phyloP scores from a whole-genome alignment of 2,113 vertebrate genomes.

The Tragelaphus buxtoni region DNA sequence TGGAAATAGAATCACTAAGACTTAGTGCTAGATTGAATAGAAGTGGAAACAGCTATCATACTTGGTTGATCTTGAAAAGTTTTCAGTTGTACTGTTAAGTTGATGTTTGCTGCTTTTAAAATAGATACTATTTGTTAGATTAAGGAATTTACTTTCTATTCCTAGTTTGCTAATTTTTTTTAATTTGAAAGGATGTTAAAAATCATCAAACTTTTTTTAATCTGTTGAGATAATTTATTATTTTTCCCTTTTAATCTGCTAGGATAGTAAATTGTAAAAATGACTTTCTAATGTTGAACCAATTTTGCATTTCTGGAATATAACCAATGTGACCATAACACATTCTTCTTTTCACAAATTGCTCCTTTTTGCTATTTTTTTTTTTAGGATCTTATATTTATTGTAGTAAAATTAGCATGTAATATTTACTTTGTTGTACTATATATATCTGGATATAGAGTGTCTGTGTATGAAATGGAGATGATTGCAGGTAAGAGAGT shows the following conservation, averaged over 20 bases:
- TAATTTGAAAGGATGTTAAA: not conserved
- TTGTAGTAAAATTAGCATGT: not conserved
- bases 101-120: not conserved
- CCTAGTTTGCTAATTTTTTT: not conserved
- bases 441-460: not conserved
- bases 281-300: not conserved
- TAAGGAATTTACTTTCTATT: not conserved
- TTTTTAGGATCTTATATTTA: not conserved
- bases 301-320: not conserved
- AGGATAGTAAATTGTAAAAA: not conserved
- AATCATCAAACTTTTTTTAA: not conserved
- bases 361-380: not conserved
- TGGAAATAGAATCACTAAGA: not conserved
- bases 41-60: not conserved
- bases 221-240: not conserved
- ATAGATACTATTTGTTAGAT: not conserved
- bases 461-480: not conserved
- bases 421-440: constrained; percentile 1
- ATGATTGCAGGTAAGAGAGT: not conserved
- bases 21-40: not conserved
- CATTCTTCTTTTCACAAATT: constrained; percentile 10
- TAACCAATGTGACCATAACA: not conserved
- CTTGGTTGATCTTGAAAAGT: not conserved
- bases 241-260: not conserved
- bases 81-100: not conserved